A percentile compares a stretch with the other conserved stretches of the same genome.
phyloP scores from a whole-genome alignment of 2,113 vertebrate genomes.

The Pelvicachromis taeniatus region DNA sequence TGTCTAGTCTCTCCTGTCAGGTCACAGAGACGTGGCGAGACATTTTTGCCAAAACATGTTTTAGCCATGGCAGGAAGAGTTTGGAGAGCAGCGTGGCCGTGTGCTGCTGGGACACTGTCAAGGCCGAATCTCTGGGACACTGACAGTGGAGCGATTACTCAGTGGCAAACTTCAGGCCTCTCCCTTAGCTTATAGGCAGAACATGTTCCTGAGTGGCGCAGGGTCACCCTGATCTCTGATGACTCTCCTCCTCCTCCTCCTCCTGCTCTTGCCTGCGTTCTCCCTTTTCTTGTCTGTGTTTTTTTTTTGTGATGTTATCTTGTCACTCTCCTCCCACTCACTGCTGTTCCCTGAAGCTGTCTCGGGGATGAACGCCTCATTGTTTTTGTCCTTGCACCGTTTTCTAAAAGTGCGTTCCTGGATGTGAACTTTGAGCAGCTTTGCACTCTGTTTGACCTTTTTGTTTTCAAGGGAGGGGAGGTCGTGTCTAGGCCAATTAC shows the following conservation, averaged over 20 bases:
- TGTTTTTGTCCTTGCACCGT: constrained; percentile 68
- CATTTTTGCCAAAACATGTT: not conserved
- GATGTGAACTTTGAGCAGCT: constrained; percentile 42
- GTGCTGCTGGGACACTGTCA: constrained; percentile 6
- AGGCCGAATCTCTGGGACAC: constrained; percentile 30
- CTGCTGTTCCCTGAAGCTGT: constrained; percentile 72
- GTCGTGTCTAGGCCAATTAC: constrained; percentile 33
- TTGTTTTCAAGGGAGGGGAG: not conserved
- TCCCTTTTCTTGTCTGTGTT: not conserved
- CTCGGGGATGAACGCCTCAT: constrained; percentile 70
- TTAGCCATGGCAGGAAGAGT: not conserved
- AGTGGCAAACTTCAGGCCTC: constrained; percentile 50
- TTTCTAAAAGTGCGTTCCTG: constrained; percentile 47
- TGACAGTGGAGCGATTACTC: constrained; percentile 52
- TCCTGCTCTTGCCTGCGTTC: constrained; percentile 21
- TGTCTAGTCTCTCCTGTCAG: not conserved
- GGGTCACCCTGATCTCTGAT: constrained; percentile 74
- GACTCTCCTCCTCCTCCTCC: constrained; percentile 25
- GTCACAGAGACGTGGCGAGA: not conserved
- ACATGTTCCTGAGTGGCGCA: constrained; percentile 57
- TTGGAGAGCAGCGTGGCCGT: not conserved
- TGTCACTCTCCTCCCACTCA: constrained; percentile 71
- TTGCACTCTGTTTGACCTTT: constrained; percentile 47
- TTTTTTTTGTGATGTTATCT: constrained; percentile 66
- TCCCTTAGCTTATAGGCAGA: constrained; percentile 61